A percentile compares a stretch with the other conserved stretches of the same genome.
These are phyloP conservation scores for Formicarius rufipectus DNA, from an alignment of 2,113 vertebrate genomes.

Conservation along the genomic window DNA sequence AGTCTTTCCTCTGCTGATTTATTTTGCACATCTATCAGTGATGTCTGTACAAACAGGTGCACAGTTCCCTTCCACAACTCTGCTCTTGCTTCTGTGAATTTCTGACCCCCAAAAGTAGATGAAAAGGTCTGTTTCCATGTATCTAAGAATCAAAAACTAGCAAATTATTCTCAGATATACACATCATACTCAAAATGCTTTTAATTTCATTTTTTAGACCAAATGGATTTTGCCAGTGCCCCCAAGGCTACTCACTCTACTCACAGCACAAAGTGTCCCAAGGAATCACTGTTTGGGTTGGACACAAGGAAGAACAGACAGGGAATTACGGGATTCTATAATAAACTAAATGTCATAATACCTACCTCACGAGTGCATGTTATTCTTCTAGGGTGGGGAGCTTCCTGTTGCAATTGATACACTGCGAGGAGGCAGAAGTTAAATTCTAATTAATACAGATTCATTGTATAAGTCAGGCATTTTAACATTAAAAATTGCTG, in stretches of 20 bases:
- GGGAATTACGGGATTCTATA: background rate
- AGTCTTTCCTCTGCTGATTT: background rate
- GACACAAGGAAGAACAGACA: background rate
- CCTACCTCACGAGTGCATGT: conserved; percentile 82
- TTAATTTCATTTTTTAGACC: background rate
- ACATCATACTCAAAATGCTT: background rate
- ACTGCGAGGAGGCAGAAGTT: conserved; percentile 71
- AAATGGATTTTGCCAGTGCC: background rate
- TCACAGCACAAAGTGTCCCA: background rate
- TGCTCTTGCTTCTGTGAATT: background rate
- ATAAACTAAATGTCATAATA: background rate
- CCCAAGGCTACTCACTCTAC: background rate
- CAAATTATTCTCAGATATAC: background rate
- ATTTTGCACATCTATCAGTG: background rate
- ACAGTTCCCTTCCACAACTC: background rate
- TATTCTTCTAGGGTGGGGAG: conserved; percentile 81
- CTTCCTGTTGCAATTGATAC: conserved; percentile 87
- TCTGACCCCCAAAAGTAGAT: background rate
- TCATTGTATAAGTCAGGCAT: background rate
- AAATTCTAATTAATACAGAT: conserved; percentile 26
- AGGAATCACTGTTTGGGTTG: background rate
- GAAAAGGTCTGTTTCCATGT: background rate
- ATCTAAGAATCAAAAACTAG: background rate
- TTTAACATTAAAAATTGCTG: background rate
- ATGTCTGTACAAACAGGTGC: background rate